phyloP scores from a whole-genome alignment of 2,113 vertebrate species.

The Cheilinus undulatus region DNA sequence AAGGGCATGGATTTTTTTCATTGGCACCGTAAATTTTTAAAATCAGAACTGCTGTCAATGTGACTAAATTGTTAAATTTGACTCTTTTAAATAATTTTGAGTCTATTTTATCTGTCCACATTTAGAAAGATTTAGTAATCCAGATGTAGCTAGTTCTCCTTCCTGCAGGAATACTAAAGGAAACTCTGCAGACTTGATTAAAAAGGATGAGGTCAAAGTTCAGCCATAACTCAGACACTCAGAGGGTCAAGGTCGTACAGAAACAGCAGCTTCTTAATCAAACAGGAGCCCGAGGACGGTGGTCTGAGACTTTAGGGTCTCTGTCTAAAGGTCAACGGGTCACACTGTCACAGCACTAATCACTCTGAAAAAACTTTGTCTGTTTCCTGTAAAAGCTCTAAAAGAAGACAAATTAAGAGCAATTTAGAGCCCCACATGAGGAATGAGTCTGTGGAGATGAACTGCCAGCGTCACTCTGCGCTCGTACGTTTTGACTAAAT shows the following conservation, averaged over 20 bases:
- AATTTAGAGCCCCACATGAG: slow-evolving; percentile 26
- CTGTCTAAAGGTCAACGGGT: neutral
- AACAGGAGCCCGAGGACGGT: neutral
- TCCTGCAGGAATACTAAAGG: neutral
- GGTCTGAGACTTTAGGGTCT: neutral
- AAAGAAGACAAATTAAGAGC: slow-evolving; percentile 6
- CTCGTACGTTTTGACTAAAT: slow-evolving; percentile 42
- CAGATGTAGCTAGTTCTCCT: neutral
- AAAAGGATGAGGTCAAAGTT: slow-evolving; percentile 10
- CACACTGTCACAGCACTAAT: neutral
- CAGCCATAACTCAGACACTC: neutral
- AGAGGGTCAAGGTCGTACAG: slow-evolving; percentile 8
- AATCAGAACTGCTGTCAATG: too few species aligned
- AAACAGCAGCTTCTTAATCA: slow-evolving; percentile 18
- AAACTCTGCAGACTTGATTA: neutral
- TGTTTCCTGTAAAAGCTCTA: slow-evolving; percentile 39
- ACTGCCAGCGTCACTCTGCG: neutral
- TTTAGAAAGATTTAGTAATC: neutral
- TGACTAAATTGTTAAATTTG: too few species aligned
- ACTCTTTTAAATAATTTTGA: too few species aligned
- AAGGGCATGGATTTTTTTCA: too few species aligned
- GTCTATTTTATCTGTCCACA: too few species aligned
- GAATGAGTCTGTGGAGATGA: slow-evolving; percentile 27
- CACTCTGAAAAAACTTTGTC: slow-evolving; percentile 34
- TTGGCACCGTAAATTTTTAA: too few species aligned